Evolutionary conservation across 1,140 invertebrate genomes (phyloP), one percentile per base, ranked within the genome.

Genomic region (Pissodes strobi): DNA sequence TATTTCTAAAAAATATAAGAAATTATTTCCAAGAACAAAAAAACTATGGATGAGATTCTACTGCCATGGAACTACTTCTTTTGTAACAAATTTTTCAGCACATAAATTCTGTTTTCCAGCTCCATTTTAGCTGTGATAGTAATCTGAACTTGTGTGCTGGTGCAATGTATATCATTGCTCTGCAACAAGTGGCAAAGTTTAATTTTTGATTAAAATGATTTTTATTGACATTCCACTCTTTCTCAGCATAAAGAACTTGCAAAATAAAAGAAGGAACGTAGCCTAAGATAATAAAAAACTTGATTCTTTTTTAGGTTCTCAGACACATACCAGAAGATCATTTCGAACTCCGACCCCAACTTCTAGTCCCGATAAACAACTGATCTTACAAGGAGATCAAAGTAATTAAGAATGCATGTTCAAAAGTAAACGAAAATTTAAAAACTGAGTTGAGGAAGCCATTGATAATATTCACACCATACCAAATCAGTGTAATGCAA

Each of bases 171-270:
- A n/a, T n/a, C 30, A 34, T 67, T 15, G 76, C 74, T 9, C 79
- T 79, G 27, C 75, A 58, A 55, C 79, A 80, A 67, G 78, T 71
- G 19, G 79, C 59, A 80, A 77, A n/a, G n/a, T n/a, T n/a, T n/a
- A 41, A 76, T 67, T 57, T 22, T 52, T 18, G n/a, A n/a, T 58
- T 37, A 58, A 66, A 69, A 30, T 23, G 63, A 27, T 55, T 41
- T 9, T 57, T 57, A 62, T 61, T 57, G 12, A 13, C 39, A 30
- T 65, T 55, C 66, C 66, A 53, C 53, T 59, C 48, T 19, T 45
- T 45, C 43, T 52, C 45, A n/a, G n/a, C n/a, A 51, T n/a, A 51
- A 25, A 9, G 18, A 38, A 45, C 17, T 46, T 51, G 23, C 45
- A 51, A 45, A 19, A 61, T 30, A 48, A 3, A 52, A 52, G 52